A percentile compares a stretch with the other conserved stretches of the same genome.
phyloP scores from a whole-genome alignment of 2,113 vertebrate genomes.

The Phylloscopus trochilus region DNA sequence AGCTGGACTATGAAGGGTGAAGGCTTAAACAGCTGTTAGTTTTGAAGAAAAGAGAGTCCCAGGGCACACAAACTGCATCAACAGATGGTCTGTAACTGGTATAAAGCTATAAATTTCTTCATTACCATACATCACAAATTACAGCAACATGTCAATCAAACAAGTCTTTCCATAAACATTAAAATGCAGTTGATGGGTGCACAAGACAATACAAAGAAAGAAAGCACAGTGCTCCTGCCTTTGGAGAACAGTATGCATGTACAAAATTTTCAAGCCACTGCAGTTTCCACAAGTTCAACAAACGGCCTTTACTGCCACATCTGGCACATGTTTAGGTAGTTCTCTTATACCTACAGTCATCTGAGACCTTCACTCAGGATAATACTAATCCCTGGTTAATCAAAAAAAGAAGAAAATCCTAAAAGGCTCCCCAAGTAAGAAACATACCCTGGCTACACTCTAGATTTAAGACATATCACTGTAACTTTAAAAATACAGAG shows the following conservation, averaged over 20 bases:
- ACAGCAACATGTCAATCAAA: slow-evolving; percentile 29
- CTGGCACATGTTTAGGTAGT: neutral
- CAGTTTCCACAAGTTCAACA: neutral
- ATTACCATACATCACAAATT: slow-evolving; percentile 49
- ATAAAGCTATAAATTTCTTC: slow-evolving; percentile 48
- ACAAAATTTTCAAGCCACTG: neutral
- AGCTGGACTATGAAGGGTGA: slow-evolving; percentile 30
- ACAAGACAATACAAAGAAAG: neutral
- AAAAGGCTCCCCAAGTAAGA: neutral
- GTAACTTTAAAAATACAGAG: neutral
- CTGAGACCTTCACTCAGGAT: neutral
- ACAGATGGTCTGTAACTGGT: slow-evolving; percentile 43
- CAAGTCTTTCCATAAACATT: neutral
- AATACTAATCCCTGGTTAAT: neutral
- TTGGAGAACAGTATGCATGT: neutral
- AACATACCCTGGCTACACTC: neutral
- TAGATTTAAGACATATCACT: neutral
- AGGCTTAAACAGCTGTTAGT: slow-evolving; percentile 19
- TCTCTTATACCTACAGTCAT: neutral
- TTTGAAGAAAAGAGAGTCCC: slow-evolving; percentile 30
- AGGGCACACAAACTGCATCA: slow-evolving; percentile 36
- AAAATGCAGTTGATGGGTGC: neutral
- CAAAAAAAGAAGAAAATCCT: neutral
- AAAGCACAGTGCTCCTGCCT: neutral
- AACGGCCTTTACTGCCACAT: neutral